A percentile compares a stretch with the other conserved stretches of the same genome.
Conservation (phyloP, 2,888 invertebrate genomes). For the Linyphia triangularis region DNA sequence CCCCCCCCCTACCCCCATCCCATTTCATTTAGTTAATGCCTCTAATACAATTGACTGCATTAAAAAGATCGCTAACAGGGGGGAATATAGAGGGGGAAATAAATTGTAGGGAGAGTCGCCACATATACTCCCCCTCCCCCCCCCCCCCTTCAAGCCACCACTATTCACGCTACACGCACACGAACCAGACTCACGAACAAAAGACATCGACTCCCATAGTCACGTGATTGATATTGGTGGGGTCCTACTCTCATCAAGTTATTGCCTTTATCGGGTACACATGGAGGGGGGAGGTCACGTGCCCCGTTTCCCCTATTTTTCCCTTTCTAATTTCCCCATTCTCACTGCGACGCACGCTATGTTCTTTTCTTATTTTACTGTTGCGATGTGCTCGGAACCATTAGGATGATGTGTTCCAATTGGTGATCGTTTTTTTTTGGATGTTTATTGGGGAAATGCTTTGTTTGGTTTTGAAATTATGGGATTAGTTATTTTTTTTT, state of each 20-base stretch:
- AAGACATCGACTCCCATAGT: conserved; percentile 13
- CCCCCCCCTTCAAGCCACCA: neutral
- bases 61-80: conserved; percentile 52
- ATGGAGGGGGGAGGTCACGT: conserved; percentile 21
- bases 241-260: conserved; percentile 54
- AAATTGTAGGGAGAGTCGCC: neutral
- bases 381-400: neutral
- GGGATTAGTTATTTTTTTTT: no score
- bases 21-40: conserved; percentile 67
- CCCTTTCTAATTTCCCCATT: conserved; percentile 59
- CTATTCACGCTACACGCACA: conserved; percentile 11
- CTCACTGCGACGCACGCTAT: conserved; percentile 37
- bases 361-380: conserved; percentile 12
- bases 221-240: conserved; percentile 59
- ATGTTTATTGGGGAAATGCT: neutral
- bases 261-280: conserved; percentile 62
- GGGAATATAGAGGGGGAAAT: neutral
- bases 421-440: neutral
- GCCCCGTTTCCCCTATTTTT: conserved; percentile 13
- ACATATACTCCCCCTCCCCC: neutral
- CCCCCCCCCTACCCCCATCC: neutral
- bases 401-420: conserved; percentile 17
- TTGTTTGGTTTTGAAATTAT: no score
- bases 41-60: conserved; percentile 59
- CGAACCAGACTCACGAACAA: conserved; percentile 49